A percentile compares a stretch with the other conserved stretches of the same genome.
Conservation (phyloP, 2,113 vertebrate genomes). For the Micronycteris hirsuta region DNA sequence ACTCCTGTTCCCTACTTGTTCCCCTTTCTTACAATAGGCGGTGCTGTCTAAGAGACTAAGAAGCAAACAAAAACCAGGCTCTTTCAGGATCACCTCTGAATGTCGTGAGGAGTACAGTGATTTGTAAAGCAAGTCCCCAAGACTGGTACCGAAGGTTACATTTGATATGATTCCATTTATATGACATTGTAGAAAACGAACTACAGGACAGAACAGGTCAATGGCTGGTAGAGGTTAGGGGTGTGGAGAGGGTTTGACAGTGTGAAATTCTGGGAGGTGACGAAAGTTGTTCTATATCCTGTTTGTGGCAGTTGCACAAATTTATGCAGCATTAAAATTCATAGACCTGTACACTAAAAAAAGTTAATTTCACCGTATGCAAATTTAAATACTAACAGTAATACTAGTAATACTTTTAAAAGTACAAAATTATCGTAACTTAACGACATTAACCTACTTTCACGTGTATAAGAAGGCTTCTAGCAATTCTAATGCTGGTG, state of each 20-base stretch:
- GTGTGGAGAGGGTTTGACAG: not conserved
- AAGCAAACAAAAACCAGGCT: not conserved
- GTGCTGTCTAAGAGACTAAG: not conserved
- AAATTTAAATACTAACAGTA: not conserved
- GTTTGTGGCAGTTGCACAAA: not conserved
- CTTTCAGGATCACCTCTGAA: not conserved
- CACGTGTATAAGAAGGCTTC: not conserved
- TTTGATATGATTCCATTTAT: not conserved
- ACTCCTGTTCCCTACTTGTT: not conserved
- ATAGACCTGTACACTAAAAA: not conserved
- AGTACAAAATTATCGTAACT: not conserved
- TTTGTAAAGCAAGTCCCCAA: conserved; percentile 3
- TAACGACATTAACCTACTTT: not conserved
- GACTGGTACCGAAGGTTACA: not conserved
- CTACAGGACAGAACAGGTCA: not conserved
- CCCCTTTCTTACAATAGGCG: not conserved
- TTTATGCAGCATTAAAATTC: not conserved
- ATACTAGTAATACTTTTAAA: not conserved
- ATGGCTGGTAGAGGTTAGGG: not conserved
- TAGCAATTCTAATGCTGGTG: not conserved
- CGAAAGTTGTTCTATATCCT: not conserved
- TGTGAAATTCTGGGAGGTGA: not conserved
- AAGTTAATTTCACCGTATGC: not conserved
- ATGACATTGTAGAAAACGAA: not conserved
- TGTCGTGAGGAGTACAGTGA: not conserved